Evolutionary conservation across 2,797 vertebrate genomes (phyloP).

Genomic region (Crocodylus rhombifer): DNA sequence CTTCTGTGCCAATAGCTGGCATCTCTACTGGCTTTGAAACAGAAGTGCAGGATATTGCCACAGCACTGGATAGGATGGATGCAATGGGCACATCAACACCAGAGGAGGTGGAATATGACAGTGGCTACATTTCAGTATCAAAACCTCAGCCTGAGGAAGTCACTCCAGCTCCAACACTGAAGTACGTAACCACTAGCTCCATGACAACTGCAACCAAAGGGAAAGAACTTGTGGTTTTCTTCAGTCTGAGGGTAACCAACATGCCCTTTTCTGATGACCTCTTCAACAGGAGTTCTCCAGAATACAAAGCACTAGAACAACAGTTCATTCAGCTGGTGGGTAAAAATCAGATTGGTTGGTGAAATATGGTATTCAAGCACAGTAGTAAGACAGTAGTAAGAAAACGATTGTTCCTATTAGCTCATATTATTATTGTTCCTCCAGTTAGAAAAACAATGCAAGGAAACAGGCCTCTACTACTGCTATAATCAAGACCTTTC

Average conservation of each 20-base stretch:
- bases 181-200: slow-evolving; percentile 86
- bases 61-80: slow-evolving; percentile 63
- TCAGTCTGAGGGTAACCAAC: slow-evolving; percentile 92
- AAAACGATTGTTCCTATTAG: not conserved
- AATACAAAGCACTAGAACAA: slow-evolving; percentile 89
- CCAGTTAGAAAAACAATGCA: not conserved
- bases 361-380: accelerated
- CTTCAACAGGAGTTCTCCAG: slow-evolving; percentile 91
- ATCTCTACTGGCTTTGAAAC: accelerated
- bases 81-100: slow-evolving; percentile 52
- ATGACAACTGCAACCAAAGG: slow-evolving; percentile 83
- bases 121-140: slow-evolving; percentile 47
- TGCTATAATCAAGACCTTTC: not conserved
- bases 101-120: slow-evolving; percentile 75
- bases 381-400: not conserved
- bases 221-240: slow-evolving; percentile 93
- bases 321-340: slow-evolving; percentile 90
- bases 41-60: slow-evolving; percentile 62
- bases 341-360: slow-evolving; percentile 53
- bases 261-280: slow-evolving; percentile 91
- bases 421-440: not conserved
- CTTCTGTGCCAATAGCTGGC: not conserved
- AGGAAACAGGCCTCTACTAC: not conserved
- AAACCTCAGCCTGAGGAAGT: slow-evolving; percentile 52
- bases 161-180: slow-evolving; percentile 76